These are phyloP conservation scores for Ostrea edulis DNA, from an alignment of 1,140 invertebrate species.

Conservation along the genomic window DNA sequence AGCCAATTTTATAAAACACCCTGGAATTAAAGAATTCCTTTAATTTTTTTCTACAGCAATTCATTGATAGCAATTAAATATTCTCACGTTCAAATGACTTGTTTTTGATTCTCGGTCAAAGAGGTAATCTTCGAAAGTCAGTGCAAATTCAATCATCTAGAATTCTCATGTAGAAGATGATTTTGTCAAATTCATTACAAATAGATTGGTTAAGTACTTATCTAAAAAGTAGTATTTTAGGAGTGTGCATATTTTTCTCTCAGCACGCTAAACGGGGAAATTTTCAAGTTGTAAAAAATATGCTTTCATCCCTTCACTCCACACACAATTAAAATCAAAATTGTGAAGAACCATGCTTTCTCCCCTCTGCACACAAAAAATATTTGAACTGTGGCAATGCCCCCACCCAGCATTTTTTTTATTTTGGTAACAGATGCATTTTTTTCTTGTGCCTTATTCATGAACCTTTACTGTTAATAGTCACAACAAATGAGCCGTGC, in stretches of 20 bases:
- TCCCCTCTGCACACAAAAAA: too few species aligned
- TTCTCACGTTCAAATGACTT: constrained; percentile 24
- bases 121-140: not conserved
- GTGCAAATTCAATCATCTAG: not conserved
- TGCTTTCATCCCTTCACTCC: too few species aligned
- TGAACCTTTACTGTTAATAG: not conserved
- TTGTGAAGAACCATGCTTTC: too few species aligned
- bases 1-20: constrained; percentile 22
- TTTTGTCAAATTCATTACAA: too few species aligned
- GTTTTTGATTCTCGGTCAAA: not conserved
- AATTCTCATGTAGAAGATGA: not conserved
- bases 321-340: too few species aligned
- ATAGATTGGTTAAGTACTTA: too few species aligned
- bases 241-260: not conserved
- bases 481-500: not conserved
- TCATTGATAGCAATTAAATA: constrained; percentile 13
- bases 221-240: not conserved
- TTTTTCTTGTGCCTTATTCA: not conserved
- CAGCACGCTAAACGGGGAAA: too few species aligned
- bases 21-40: constrained; percentile 16
- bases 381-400: too few species aligned
- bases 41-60: not conserved
- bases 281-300: too few species aligned
- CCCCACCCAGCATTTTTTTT: not conserved
- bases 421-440: not conserved